Base-by-base conservation (phyloP, 2,113 vertebrate species). In the Actinemys pallida region DNA sequence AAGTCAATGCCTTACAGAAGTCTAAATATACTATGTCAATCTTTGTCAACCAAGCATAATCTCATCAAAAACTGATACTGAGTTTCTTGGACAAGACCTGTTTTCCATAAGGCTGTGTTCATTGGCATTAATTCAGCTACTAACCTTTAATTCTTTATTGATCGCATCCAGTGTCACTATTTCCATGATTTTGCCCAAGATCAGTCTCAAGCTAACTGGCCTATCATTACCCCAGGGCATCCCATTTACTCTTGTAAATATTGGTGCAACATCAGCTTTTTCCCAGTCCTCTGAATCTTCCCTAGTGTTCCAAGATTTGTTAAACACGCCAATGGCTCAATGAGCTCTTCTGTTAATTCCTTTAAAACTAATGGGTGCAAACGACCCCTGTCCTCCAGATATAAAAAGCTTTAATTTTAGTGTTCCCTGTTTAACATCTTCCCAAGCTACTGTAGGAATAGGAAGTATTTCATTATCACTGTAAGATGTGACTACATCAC, bases 391-490 rank as follows among this genome's bases (percentile, higher is more conserved):
- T 93, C 39, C 22, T 90, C 25, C 35, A 92, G 31, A 72, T 31
- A 79, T 1, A 42, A 76, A 69, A 56, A 5, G 84, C 8, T 87
- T 93, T 89, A 87, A 39, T 16, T 89, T 86, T 78, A 89, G 50
- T 92, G 65, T 16, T 11, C 82, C 24, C 29, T 90, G 17, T 50
- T 88, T 84, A 89, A 45, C 84, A 84, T 31, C 9, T 2, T 93
- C 25, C 56, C 89, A 89, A 25, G 84, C 90, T 84, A 91, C 22
- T 84, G 39, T 9, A 56, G 56, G 59, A 92, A 92, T 86, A 83
- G 1, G 81, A 86, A 86, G 29, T 31, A 81, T 91, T 95, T 96
- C 93, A 50, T 88, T 90, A 50, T 53, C 56, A 31, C 31, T 92
- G 69, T 56, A 88, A 86, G 83, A 88, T 84, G 35, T 6, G 69